Conservation (phyloP, 2,888 invertebrate genomes). For the Thymelicus acteon region DNA sequence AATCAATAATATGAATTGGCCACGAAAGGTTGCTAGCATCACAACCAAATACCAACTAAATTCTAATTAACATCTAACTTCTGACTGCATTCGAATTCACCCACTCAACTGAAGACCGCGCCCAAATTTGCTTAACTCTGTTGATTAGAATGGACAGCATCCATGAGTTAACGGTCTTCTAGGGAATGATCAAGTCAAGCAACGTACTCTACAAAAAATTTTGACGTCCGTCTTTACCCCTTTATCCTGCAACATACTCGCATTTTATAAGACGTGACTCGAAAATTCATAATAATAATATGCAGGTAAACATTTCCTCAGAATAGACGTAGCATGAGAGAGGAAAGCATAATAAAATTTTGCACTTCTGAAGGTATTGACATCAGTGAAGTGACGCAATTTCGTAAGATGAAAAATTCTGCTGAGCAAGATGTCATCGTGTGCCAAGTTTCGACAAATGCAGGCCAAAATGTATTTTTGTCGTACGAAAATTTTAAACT, state of each 20-base stretch:
- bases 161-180: too few species aligned
- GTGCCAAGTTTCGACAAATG: conserved; percentile 27
- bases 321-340: not conserved
- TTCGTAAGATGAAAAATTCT: conserved; percentile 56
- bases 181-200: too few species aligned
- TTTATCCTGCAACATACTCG: not conserved
- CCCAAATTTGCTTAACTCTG: too few species aligned
- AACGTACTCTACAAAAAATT: not conserved
- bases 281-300: conserved; percentile 1
- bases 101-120: too few species aligned
- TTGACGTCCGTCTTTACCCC: not conserved
- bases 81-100: too few species aligned
- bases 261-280: not conserved
- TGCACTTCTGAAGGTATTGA: conserved; percentile 44
- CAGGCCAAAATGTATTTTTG: conserved; percentile 18
- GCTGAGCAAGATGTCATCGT: conserved; percentile 38
- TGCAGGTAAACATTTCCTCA: conserved; percentile 4
- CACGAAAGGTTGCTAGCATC: too few species aligned
- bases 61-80: too few species aligned
- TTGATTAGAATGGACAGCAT: too few species aligned
- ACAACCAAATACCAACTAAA: too few species aligned
- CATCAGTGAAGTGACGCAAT: conserved; percentile 51
- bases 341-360: conserved; percentile 23
- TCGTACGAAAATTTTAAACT: conserved; percentile 15
- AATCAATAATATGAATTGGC: too few species aligned